A percentile compares a stretch with the other conserved stretches of the same genome.
These are phyloP conservation scores for Mus spretus DNA, from an alignment of 2,797 vertebrate species.

Conservation along the genomic window DNA sequence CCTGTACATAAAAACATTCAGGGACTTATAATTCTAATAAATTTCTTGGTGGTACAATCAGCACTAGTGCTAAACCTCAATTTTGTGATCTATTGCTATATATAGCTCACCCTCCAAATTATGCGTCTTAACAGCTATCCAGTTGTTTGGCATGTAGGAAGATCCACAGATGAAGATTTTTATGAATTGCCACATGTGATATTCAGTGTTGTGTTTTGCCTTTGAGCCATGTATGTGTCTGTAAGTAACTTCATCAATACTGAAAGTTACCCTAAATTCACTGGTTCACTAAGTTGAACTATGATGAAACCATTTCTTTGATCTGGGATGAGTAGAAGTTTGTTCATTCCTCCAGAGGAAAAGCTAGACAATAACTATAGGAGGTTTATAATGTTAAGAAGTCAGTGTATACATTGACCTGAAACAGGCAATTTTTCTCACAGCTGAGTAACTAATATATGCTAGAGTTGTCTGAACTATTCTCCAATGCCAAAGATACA, in stretches of 20 bases:
- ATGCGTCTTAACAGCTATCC: neutral
- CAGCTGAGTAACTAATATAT: neutral
- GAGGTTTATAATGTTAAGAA: neutral
- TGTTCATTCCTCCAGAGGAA: neutral
- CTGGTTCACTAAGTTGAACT: neutral
- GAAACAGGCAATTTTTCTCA: neutral
- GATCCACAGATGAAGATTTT: neutral
- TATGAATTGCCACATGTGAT: neutral
- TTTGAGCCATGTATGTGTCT: neutral
- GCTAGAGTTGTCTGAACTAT: neutral
- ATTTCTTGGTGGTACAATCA: neutral
- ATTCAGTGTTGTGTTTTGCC: neutral
- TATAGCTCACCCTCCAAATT: neutral
- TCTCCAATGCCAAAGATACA: neutral
- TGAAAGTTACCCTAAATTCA: neutral
- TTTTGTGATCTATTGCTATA: neutral
- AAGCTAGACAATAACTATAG: neutral
- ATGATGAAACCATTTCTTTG: neutral
- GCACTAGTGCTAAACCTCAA: neutral
- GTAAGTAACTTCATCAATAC: neutral
- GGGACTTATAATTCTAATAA: constrained; percentile 33
- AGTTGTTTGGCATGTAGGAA: rapidly evolving
- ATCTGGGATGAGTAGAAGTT: neutral
- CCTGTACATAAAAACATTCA: neutral
- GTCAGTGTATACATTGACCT: neutral